A percentile compares a stretch with the other conserved stretches of the same genome.
These are phyloP conservation scores for Aurelia sp. DNA, from an alignment of 30 jellyfish, hydroid and myxozoan genomes.

Conservation along the genomic window DNA sequence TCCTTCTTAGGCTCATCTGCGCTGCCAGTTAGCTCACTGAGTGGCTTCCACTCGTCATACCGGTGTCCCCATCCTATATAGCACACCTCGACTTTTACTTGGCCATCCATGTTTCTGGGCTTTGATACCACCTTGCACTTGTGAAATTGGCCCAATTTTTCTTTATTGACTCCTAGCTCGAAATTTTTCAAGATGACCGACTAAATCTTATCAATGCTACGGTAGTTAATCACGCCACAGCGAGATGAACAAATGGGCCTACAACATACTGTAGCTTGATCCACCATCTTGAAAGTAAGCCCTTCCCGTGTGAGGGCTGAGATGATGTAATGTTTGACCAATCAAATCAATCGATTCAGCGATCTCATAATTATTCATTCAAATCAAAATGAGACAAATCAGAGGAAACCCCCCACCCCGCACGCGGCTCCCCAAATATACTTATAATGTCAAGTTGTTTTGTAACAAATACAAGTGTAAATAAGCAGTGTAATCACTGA, in stretches of 20 bases:
- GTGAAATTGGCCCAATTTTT: constrained; percentile 6
- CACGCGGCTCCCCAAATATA: no score
- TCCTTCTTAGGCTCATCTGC: constrained; percentile 24
- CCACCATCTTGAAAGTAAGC: constrained; percentile 20
- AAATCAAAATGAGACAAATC: no score
- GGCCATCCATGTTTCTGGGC: constrained; percentile 31
- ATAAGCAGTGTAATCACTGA: no score
- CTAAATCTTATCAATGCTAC: constrained; percentile 29
- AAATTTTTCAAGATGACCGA: constrained; percentile 24
- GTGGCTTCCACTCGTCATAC: constrained; percentile 20
- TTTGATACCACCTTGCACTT: constrained; percentile 34
- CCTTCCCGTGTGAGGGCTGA: constrained; percentile 16
- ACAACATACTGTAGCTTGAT: constrained; percentile 9
- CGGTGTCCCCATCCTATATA: constrained; percentile 20
- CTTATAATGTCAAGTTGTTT: no score
- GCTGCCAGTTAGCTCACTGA: constrained; percentile 13
- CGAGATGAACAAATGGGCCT: constrained; percentile 33
- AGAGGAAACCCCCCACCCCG: no score
- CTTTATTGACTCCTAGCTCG: constrained; percentile 18
- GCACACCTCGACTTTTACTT: neutral
- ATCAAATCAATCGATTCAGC: no score
- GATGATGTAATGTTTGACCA: no score
- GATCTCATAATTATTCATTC: no score
- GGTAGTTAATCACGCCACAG: constrained; percentile 20
- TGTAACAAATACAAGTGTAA: no score